Conservation (phyloP, 2,888 invertebrate species). For the Calliphora vomitoria region DNA sequence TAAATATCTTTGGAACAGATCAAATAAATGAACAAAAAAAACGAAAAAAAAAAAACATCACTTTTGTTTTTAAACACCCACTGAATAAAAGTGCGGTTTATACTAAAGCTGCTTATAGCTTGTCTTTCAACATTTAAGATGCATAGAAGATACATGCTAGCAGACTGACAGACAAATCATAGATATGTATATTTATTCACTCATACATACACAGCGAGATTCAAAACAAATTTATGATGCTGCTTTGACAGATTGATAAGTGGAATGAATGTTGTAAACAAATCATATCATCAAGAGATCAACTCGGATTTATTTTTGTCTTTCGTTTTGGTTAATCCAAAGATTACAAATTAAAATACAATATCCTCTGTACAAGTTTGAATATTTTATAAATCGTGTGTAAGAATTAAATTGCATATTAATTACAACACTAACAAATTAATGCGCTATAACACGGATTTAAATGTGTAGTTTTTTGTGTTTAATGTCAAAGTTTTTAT, state of each 20-base stretch:
- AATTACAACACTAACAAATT: slow-evolving; percentile 51
- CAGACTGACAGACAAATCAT: neutral
- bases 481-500: slow-evolving; percentile 43
- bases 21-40: neutral
- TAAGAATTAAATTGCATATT: slow-evolving; percentile 53
- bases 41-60: slow-evolving; percentile 26
- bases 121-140: slow-evolving; percentile 46
- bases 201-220: neutral
- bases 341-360: slow-evolving; percentile 50
- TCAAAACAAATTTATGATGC: slow-evolving; percentile 64
- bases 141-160: neutral
- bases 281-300: slow-evolving; percentile 69
- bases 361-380: slow-evolving; percentile 11
- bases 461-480: slow-evolving; percentile 17
- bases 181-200: neutral
- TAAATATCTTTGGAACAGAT: slow-evolving; percentile 52
- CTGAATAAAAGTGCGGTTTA: slow-evolving; percentile 45
- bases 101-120: slow-evolving; percentile 5
- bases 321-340: slow-evolving; percentile 43
- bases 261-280: slow-evolving; percentile 68
- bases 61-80: slow-evolving; percentile 62
- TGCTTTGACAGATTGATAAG: slow-evolving; percentile 68
- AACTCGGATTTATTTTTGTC: slow-evolving; percentile 32
- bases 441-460: slow-evolving; percentile 51
- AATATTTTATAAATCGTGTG: slow-evolving; percentile 50